Conservation (phyloP, 37 sponge, comb jelly and placozoan genomes). For the Amphimedon queenslandica region DNA sequence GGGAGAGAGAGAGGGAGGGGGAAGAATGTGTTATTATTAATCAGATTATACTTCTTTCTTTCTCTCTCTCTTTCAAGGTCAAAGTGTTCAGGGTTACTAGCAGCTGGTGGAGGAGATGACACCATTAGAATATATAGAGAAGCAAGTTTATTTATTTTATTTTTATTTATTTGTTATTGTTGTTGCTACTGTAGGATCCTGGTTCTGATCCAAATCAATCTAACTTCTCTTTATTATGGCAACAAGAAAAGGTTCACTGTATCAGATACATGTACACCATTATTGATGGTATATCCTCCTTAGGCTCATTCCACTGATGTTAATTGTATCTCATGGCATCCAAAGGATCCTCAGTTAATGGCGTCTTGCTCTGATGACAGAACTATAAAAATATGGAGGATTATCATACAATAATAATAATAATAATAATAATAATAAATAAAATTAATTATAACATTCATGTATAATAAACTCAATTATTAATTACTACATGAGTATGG, state of each 20-base stretch:
- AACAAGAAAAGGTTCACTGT: slow-evolving; percentile 41
- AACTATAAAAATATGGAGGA: slow-evolving; percentile 74
- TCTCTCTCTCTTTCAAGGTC: slow-evolving; percentile 40
- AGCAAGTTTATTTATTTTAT: slow-evolving; percentile 18
- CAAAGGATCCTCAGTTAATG: slow-evolving; percentile 59
- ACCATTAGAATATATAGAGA: slow-evolving; percentile 72
- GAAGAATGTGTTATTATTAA: too few species aligned
- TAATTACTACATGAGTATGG: too few species aligned
- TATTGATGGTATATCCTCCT: neutral
- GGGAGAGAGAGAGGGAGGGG: too few species aligned
- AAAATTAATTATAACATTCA: too few species aligned
- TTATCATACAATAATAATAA: slow-evolving; percentile 1
- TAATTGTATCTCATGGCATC: slow-evolving; percentile 90
- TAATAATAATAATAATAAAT: too few species aligned
- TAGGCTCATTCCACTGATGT: slow-evolving; percentile 81
- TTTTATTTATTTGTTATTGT: neutral
- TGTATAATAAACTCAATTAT: too few species aligned
- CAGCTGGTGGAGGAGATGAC: slow-evolving; percentile 92
- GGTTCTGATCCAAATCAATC: slow-evolving; percentile 32
- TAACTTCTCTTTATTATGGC: slow-evolving; percentile 35
- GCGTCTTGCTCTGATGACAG: slow-evolving; percentile 92
- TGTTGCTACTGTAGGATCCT: slow-evolving; percentile 30
- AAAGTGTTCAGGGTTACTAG: slow-evolving; percentile 50
- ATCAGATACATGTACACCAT: neutral
- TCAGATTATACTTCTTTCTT: too few species aligned